A percentile compares a stretch with the other conserved stretches of the same genome.
phyloP scores from a whole-genome alignment of 2,797 vertebrate species.

The Darevskia nairensis region DNA sequence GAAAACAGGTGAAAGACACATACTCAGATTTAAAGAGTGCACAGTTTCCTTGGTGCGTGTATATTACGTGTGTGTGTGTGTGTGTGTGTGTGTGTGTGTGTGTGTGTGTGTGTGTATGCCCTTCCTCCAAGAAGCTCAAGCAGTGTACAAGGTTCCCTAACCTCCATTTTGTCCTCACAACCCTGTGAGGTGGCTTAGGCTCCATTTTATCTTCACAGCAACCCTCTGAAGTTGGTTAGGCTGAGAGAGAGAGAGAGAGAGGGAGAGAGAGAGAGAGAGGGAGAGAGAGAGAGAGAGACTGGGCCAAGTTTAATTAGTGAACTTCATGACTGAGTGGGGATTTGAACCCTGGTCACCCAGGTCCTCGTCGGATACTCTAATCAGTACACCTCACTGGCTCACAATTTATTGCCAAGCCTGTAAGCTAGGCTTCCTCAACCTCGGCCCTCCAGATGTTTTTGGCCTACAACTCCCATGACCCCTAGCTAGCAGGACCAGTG shows the following conservation, averaged over 20 bases:
- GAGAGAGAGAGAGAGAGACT: not conserved
- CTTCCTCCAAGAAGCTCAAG: not conserved
- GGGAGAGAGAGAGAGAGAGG: not conserved
- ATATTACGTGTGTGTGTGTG: not conserved
- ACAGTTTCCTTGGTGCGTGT: not conserved
- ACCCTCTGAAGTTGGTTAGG: not conserved
- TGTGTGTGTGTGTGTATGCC: no score
- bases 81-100: no score
- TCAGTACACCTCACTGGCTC: no score
- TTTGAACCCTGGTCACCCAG: not conserved
- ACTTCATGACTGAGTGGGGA: not conserved
- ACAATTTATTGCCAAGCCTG: not conserved
- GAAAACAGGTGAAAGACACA: not conserved
- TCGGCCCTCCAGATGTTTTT: no score
- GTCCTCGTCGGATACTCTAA: no score
- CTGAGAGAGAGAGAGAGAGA: not conserved
- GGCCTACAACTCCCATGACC: no score
- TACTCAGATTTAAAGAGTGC: not conserved
- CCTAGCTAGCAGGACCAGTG: no score
- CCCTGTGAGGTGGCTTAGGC: not conserved
- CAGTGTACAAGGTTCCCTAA: not conserved
- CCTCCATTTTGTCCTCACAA: not conserved
- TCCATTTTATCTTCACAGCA: not conserved
- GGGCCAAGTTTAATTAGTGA: not conserved
- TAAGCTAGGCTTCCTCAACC: no score